Percentiles rank a stretch among this genome's conserved stretches.
Conservation (phyloP, 2,113 vertebrate species). For the Myanophis thanlyinensis region DNA sequence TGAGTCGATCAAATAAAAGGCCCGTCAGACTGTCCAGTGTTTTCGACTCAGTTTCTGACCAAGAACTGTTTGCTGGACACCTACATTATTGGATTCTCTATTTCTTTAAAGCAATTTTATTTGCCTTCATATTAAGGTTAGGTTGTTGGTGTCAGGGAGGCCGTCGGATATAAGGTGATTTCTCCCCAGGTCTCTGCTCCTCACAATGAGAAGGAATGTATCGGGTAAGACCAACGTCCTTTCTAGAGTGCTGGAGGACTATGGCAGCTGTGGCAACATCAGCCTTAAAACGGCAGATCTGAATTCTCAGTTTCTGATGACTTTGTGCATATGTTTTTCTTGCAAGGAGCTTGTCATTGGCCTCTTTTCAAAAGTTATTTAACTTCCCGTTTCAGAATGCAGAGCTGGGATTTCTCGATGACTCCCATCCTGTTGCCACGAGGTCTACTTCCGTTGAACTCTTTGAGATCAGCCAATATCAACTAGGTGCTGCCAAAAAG, state of each 20-base stretch:
- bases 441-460: neutral
- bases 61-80: too few species aligned
- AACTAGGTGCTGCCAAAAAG: neutral
- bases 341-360: neutral
- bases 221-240: too few species aligned
- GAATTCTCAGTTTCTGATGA: neutral
- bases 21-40: too few species aligned
- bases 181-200: too few species aligned
- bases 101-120: too few species aligned
- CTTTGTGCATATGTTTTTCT: neutral
- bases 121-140: too few species aligned
- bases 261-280: neutral
- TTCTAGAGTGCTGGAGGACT: neutral
- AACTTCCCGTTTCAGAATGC: neutral
- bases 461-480: neutral
- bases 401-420: neutral
- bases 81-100: too few species aligned
- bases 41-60: too few species aligned
- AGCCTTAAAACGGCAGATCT: neutral
- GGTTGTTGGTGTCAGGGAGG: too few species aligned
- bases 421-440: neutral
- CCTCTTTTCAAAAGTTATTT: neutral
- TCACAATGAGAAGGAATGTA: too few species aligned
- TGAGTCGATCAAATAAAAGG: too few species aligned
- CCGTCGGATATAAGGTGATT: too few species aligned